Conservation (phyloP, 2,888 invertebrate genomes). For the Agrochola circellaris region DNA sequence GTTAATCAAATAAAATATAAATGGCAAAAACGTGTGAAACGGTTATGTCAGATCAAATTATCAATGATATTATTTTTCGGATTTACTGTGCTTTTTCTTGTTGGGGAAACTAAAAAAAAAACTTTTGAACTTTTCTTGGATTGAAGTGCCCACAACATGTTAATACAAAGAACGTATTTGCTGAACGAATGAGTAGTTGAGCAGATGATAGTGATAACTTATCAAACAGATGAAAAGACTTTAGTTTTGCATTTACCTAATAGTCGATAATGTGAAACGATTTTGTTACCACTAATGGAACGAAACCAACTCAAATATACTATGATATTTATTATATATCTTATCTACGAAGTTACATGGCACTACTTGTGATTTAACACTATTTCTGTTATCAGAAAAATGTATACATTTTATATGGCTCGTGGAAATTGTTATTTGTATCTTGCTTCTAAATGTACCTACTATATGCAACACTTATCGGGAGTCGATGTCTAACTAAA, state of each 20-base stretch:
- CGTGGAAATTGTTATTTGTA: neutral
- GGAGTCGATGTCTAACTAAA: too few relatives aligned
- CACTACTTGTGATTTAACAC: neutral
- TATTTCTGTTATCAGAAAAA: slow-evolving; percentile 1
- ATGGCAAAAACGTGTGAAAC: neutral
- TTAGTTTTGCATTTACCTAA: neutral
- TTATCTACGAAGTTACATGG: neutral
- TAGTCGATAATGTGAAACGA: neutral
- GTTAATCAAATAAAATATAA: too few relatives aligned
- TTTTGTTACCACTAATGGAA: neutral
- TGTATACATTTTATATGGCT: neutral
- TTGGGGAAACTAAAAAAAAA: neutral
- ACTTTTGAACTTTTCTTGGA: neutral
- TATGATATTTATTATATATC: slow-evolving; percentile 11
- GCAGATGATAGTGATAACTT: slow-evolving; percentile 1
- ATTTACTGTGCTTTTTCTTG: neutral
- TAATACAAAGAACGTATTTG: neutral
- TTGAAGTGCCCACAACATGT: too few relatives aligned
- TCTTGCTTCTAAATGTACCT: neutral
- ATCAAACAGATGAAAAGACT: slow-evolving; percentile 1
- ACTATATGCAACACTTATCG: neutral
- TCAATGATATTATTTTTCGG: neutral
- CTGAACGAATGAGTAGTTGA: neutral
- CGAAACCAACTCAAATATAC: neutral
- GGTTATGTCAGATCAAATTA: neutral